Percentiles rank a stretch among this genome's conserved stretches.
Conservation (phyloP, 2,797 vertebrate genomes). For the Rhabdophis nuchalis region DNA sequence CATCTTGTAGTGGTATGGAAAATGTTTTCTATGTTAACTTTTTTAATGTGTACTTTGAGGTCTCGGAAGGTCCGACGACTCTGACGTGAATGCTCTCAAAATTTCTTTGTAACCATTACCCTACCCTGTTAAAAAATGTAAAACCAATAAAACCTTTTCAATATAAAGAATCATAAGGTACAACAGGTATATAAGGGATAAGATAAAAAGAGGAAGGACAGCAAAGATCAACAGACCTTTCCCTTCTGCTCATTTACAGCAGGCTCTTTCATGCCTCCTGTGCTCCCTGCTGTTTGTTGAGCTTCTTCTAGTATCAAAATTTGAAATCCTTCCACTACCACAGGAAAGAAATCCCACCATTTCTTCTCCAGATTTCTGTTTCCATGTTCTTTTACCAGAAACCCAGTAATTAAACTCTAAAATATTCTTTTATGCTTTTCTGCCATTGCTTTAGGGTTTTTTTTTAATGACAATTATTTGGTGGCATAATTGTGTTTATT, state of each 20-base stretch:
- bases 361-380: not conserved
- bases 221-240: not conserved
- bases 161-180: too few species aligned
- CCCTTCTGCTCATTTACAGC: not conserved
- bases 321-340: not conserved
- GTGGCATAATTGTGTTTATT: constrained; percentile 22
- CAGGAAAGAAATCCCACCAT: not conserved
- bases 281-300: not conserved
- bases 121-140: too few species aligned
- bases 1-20: too few species aligned
- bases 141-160: too few species aligned
- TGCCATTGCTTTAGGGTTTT: not conserved
- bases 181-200: too few species aligned
- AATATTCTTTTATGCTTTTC: not conserved
- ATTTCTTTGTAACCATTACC: too few species aligned
- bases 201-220: too few species aligned
- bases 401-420: not conserved
- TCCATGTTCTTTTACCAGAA: not conserved
- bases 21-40: too few species aligned
- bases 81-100: too few species aligned
- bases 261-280: not conserved
- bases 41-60: too few species aligned
- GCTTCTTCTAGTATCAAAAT: not conserved
- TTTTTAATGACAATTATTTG: not conserved
- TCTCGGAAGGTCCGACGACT: too few species aligned